Conservation (phyloP, 2,888 invertebrate species). For the Dynastes grantii region DNA sequence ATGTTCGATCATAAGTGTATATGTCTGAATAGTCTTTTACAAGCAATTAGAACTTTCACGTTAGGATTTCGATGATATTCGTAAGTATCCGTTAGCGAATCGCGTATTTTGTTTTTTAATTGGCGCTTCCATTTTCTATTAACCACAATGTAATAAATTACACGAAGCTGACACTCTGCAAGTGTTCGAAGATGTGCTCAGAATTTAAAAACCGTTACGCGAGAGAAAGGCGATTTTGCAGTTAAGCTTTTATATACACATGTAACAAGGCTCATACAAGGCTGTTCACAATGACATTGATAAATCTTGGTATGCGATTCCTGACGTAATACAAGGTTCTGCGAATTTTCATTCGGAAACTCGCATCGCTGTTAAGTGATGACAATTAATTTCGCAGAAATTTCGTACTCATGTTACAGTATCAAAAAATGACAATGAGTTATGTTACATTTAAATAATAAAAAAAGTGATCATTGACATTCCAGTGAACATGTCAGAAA, state of each 20-base stretch:
- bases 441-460: no score
- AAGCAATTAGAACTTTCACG: no score
- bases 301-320: conserved; percentile 7
- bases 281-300: conserved; percentile 19
- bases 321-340: background rate
- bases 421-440: no score
- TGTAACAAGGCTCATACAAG: conserved; percentile 7
- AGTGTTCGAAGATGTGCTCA: conserved; percentile 12
- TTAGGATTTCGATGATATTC: no score
- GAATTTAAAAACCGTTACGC: conserved; percentile 24
- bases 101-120: background rate
- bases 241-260: conserved; percentile 18
- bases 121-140: conserved; percentile 13
- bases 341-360: background rate
- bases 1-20: no score
- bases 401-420: no score
- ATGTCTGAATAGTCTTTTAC: no score
- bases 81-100: background rate
- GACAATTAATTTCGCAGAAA: no score
- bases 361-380: no score
- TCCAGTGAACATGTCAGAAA: no score
- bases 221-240: conserved; percentile 24
- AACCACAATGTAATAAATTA: conserved; percentile 2
- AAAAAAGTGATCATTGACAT: no score
- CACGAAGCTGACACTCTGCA: conserved; percentile 12